phyloP scores from a whole-genome alignment of 2,797 vertebrate genomes.

The Sebastes iracundus region DNA sequence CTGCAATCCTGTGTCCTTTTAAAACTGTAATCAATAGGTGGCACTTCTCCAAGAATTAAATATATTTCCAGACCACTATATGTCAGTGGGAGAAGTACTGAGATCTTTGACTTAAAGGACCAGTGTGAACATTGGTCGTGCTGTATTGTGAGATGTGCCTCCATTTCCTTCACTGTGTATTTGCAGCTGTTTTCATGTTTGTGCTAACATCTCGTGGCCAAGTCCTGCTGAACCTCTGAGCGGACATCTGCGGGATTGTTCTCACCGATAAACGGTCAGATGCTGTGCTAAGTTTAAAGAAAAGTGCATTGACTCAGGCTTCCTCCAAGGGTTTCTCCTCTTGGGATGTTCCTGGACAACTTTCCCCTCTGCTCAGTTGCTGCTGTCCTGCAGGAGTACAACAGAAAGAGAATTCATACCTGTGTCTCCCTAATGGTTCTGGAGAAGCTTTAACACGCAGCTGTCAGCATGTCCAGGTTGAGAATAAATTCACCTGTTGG shows the following conservation, averaged over 20 bases:
- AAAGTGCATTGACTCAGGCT: background rate
- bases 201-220: background rate
- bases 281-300: background rate
- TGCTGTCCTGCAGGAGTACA: conserved; percentile 1
- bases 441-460: conserved; percentile 45
- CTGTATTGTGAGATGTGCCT: background rate
- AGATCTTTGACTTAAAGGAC: background rate
- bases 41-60: background rate
- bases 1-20: background rate
- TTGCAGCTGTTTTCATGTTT: background rate
- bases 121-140: no score
- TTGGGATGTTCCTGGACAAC: background rate
- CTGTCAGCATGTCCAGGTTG: conserved; percentile 60
- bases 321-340: background rate
- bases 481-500: conserved; percentile 70
- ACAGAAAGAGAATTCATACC: conserved; percentile 33
- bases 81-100: background rate
- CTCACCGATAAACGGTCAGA: background rate
- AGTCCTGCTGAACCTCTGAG: background rate
- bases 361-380: conserved; percentile 6
- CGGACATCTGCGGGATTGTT: background rate
- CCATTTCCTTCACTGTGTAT: background rate
- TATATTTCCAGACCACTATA: background rate
- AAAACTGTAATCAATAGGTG: background rate
- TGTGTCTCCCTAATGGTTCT: conserved; percentile 6